Evolutionary conservation across 2,797 vertebrate species (phyloP), one percentile per base, ranked within the genome.

Genomic region (Xiphorhynchus erythropygius): DNA sequence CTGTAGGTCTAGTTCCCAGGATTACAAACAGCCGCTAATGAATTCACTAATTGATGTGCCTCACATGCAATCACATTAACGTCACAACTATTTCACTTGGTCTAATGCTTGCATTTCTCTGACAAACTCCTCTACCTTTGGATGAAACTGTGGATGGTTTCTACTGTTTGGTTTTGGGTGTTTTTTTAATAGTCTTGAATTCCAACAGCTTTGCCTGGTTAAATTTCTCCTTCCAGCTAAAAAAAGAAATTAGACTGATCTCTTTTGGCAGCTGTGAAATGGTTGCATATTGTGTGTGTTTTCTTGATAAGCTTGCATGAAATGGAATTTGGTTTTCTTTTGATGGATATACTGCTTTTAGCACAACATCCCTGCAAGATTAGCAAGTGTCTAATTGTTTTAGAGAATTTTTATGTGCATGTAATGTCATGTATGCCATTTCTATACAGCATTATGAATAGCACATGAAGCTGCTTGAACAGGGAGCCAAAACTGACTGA

Each of bases 251-350:
- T 86, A 91, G 88, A 78, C 70, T 84, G 83, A 94, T 96, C 64
- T 93, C 87, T 94, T 93, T 89, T 96, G 96, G 93, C 95, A 96
- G 93, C 89, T 96, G 94, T 94, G 92, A 96, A 97, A 94, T 76
- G 84, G 83, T 80, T 95, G 83, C 93, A 96, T 90, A 93, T 96
- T 97, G 83, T 85, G 6, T 87, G 64, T 55, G 87, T 73, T 93
- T 94, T 84, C 78, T 79, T 89, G 79, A 84, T 91, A 90, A 93
- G 92, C 85, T 79, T 93, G 86, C 93, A 78, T 93, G 76, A 94
- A 94, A 94, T 75, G 82, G 90, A 86, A 94, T 95, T 94, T 88
- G 30, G 63, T 92, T 94, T 93, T 75, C 73, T 92, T 93, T 88
- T 93, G 90, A 93, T 69, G 74, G 88, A 73, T 84, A 78, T 37